Evolutionary conservation across 2,113 vertebrate genomes (phyloP), one percentile per base, ranked within the genome.

Genomic region (Thomomys bottae): DNA sequence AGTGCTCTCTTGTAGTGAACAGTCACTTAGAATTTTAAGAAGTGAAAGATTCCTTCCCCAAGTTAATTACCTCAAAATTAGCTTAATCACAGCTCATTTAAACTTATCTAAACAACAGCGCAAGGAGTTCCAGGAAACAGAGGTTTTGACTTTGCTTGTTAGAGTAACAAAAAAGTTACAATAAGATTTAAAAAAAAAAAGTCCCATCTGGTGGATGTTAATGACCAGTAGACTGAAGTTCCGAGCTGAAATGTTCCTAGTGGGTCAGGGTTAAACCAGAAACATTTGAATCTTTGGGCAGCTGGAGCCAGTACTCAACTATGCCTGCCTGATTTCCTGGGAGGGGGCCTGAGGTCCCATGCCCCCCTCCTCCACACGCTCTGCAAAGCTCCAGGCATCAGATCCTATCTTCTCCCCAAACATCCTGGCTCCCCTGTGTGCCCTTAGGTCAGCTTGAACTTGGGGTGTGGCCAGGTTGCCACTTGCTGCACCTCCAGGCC

Each of bases 71-170:
- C 93, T 98, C 96, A 96, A 98, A 98, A 98, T 98, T 97, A 97
- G 97, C 97, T 98, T 98, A 98, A 98, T 98, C 98, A 98, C 97
- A 98, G 96, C 96, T 98, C 97, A 98, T 98, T 99, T 98, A 98
- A 98, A 98, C 98, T 98, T 97, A 98, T 98, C 98, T 98, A 97
- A 98, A 98, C 98, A 98, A 98, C 98, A 98, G 98, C 97, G 96
- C 64, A 91, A 98, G 97, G 97, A 98, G 97, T 96, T 97, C 95
- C 45, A 96, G 96, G 96, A 97, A 97, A 96, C 96, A 91, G 97
- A 97, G 97, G 96, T 94, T 92, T 95, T 96, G 94, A 95, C 89
- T 96, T 97, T 80, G 45, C 94, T 89, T 85, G 59, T 82, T 61
- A 71, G 45, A 90, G 84, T 87, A 67, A 92, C 81, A 84, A 89